phyloP scores from a whole-genome alignment of 2,888 invertebrate genomes.

The Rhimphoctona megacephalus region DNA sequence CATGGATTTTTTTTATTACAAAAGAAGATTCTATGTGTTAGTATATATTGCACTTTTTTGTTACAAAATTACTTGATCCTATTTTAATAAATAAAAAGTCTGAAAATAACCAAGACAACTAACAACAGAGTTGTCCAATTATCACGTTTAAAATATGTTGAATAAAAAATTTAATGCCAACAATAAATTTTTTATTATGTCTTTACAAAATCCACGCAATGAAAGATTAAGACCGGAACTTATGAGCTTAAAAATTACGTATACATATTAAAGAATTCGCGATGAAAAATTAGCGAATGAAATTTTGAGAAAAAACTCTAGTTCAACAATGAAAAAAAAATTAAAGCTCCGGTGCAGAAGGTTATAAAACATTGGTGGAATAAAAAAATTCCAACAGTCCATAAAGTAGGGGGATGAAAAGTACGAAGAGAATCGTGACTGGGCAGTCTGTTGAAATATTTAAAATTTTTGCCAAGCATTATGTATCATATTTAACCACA shows the following conservation, averaged over 20 bases:
- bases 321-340: neutral
- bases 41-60: neutral
- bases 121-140: no score
- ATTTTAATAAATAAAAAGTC: neutral
- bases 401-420: constrained; percentile 11
- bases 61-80: neutral
- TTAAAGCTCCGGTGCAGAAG: neutral
- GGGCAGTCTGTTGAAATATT: constrained; percentile 13
- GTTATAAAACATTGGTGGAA: neutral
- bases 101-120: neutral
- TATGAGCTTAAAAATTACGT: neutral
- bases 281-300: neutral
- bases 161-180: neutral
- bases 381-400: constrained; percentile 2
- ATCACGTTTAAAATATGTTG: no score
- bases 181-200: neutral
- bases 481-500: neutral
- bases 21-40: neutral
- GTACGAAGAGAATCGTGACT: neutral
- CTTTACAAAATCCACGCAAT: neutral
- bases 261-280: neutral
- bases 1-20: neutral
- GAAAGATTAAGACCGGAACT: neutral
- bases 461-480: constrained; percentile 6
- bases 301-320: neutral